A percentile compares a stretch with the other conserved stretches of the same genome.
These are phyloP conservation scores for Callospermophilus lateralis DNA, from an alignment of 2,113 vertebrate species.

Conservation along the genomic window DNA sequence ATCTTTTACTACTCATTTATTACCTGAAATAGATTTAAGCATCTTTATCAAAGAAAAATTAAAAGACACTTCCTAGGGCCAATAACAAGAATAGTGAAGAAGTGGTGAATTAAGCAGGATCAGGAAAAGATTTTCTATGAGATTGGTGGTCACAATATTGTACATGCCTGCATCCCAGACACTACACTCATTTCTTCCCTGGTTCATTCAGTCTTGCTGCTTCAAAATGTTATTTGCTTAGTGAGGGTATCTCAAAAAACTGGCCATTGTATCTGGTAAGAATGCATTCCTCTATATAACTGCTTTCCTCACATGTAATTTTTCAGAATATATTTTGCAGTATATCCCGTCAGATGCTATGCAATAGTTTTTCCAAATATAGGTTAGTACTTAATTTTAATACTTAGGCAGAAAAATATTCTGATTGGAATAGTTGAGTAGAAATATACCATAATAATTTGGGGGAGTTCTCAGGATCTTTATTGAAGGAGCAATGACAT, in stretches of 20 bases:
- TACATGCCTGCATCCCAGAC: not conserved
- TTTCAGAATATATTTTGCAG: not conserved
- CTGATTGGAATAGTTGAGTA: not conserved
- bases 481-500: not conserved
- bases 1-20: not conserved
- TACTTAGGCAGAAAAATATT: not conserved
- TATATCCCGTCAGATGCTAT: not conserved
- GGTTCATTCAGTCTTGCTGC: not conserved
- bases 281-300: not conserved
- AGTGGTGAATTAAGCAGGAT: not conserved
- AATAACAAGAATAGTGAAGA: not conserved
- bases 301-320: not conserved
- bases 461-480: not conserved
- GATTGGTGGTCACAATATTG: not conserved
- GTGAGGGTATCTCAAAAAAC: not conserved
- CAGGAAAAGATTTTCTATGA: not conserved
- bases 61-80: not conserved
- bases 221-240: not conserved
- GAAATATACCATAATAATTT: not conserved
- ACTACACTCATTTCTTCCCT: not conserved
- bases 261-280: not conserved
- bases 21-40: not conserved
- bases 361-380: not conserved
- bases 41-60: not conserved
- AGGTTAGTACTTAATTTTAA: not conserved